phyloP scores from a whole-genome alignment of 2,888 invertebrate genomes.

The Tricholauxania praeusta region DNA sequence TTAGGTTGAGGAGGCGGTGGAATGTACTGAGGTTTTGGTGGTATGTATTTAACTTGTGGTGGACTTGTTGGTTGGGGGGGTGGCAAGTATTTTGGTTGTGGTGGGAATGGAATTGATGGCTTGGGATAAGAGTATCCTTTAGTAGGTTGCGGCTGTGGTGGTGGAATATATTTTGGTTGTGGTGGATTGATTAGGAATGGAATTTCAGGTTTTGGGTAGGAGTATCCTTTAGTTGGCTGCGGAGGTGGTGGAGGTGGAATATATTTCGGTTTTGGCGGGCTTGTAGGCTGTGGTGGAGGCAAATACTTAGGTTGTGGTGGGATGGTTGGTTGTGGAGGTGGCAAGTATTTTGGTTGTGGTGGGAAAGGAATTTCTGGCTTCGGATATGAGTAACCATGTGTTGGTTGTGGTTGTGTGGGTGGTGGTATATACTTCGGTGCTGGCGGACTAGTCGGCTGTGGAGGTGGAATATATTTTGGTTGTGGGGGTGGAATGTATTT shows the following conservation, averaged over 20 bases:
- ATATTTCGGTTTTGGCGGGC: conserved; percentile 26
- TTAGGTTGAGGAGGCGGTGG: conserved; percentile 43
- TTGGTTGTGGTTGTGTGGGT: conserved; percentile 30
- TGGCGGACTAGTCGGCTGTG: conserved; percentile 21
- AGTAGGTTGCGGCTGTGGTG: conserved; percentile 15
- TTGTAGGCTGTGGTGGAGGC: conserved; percentile 25
- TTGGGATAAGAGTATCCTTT: conserved; percentile 55
- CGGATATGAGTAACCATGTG: conserved; percentile 50
- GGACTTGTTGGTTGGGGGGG: conserved; percentile 41
- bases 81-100: conserved; percentile 34
- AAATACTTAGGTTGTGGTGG: conserved; percentile 17
- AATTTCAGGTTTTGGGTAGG: conserved; percentile 50
- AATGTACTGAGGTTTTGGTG: conserved; percentile 45
- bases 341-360: conserved; percentile 27
- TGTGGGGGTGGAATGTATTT: conserved; percentile 49
- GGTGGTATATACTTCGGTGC: conserved; percentile 47
- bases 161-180: too few relatives aligned
- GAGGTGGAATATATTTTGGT: conserved; percentile 47
- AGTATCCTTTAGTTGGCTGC: conserved; percentile 46
- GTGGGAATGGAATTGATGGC: conserved; percentile 55
- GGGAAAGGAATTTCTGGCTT: conserved; percentile 52
- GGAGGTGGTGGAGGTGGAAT: conserved; percentile 48
- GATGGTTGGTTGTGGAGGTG: background rate
- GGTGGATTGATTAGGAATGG: conserved; percentile 46
- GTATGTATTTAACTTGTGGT: conserved; percentile 45